Evolutionary conservation across 2,113 vertebrate genomes (phyloP), one percentile per base, ranked within the genome.

Genomic region (Tenebrosternarchus preto): DNA sequence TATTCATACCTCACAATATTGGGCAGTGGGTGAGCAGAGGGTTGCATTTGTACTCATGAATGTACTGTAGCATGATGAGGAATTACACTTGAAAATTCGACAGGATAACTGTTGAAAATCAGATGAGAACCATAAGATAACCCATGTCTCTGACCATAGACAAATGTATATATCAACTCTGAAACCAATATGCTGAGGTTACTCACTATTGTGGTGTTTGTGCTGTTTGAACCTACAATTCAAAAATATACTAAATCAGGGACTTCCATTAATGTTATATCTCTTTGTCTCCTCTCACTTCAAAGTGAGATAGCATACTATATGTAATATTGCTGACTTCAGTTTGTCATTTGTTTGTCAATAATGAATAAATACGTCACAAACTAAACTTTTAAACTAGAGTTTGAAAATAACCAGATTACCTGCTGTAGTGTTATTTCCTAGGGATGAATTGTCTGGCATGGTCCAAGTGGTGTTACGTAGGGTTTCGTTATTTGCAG

Each of bases 1-100:
- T 12, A 15, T 50, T 50, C 81, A 50, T 90, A 94, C 93, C 93
- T 93, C 85, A 85, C 93, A 94, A 17, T 12, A 85, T 15, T 3
- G 16, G 12, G 0, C 12, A 12, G 19, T 20, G 73, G 68, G 0
- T 16, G n/a, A 0, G 68, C 92, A 94, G 2, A 0, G 0, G 8
- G 75, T 88, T 8, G 11, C 4, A 20, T 85, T 91, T 9, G 43
- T 43, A 66, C 64, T 90, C 24, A 1, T 79, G 76, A 88, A 91
- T 83, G 87, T 83, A 19, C 17, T 61, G 79, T 90, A 89, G 84
- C 93, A 94, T 16, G 86, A 71, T 0, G 90, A 83, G 66, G 73
- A 83, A 63, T 88, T 91, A 82, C 93, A 94, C 22, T 2, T 78
- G 73, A 91, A 92, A 1, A 84, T 76, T 20, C 82, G 89, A 64